Conservation (phyloP, 2,888 invertebrate genomes). For the Morpho deidamia region DNA sequence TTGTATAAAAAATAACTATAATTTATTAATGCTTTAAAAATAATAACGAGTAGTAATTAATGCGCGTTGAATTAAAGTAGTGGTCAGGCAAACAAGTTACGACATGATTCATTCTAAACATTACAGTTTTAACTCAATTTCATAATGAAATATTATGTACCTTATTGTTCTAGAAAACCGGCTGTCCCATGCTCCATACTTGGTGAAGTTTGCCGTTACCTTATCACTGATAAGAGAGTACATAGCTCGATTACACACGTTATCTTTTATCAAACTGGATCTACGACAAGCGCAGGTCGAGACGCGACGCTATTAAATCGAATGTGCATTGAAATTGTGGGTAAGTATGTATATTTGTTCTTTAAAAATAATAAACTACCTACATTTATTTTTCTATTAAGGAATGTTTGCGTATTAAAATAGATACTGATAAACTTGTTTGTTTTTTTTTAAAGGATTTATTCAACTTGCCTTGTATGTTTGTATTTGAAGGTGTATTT, state of each 20-base stretch:
- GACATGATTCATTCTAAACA: too few relatives aligned
- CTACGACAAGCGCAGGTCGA: conserved; percentile 32
- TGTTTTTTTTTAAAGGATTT: too few relatives aligned
- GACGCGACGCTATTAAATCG: conserved; percentile 1
- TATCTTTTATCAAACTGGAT: conserved; percentile 67
- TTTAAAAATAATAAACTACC: conserved; percentile 15
- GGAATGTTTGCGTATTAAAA: too few relatives aligned
- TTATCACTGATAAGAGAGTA: conserved; percentile 70
- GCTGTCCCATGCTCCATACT: conserved; percentile 46
- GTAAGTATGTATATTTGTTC: neutral
- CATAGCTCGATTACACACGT: conserved; percentile 65
- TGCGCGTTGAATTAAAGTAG: too few relatives aligned
- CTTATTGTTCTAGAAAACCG: conserved; percentile 49
- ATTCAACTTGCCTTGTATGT: too few relatives aligned
- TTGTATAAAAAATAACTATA: neutral
- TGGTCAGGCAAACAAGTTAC: too few relatives aligned
- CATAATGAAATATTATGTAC: conserved; percentile 31
- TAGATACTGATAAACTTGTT: too few relatives aligned
- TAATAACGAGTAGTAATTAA: too few relatives aligned
- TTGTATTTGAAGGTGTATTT: too few relatives aligned
- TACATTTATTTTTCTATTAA: neutral
- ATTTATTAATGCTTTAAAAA: neutral
- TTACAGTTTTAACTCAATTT: neutral
- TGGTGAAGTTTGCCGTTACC: conserved; percentile 57
- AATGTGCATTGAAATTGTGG: neutral